A percentile compares a stretch with the other conserved stretches of the same genome.
These are phyloP conservation scores for Lasioglossum vierecki DNA, from an alignment of 2,888 invertebrate species.

Conservation along the genomic window DNA sequence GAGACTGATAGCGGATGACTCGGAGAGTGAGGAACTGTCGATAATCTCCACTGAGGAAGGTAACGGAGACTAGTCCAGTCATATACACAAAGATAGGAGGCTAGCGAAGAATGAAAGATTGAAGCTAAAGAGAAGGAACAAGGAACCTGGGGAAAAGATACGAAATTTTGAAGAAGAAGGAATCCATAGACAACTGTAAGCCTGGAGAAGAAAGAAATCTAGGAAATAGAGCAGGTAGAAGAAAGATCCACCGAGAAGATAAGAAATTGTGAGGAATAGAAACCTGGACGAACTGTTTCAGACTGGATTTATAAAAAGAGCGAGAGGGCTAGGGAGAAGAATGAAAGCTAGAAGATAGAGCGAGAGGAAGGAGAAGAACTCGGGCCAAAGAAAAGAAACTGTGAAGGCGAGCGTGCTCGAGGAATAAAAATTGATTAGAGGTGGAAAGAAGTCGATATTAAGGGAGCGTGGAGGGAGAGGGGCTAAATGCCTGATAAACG, in stretches of 20 bases:
- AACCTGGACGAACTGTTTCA: not conserved
- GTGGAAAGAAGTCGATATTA: not conserved
- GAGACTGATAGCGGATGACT: not conserved
- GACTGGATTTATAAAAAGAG: not conserved
- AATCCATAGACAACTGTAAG: not conserved
- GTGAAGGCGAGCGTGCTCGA: not conserved
- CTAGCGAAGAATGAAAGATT: not conserved
- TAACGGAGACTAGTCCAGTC: not conserved
- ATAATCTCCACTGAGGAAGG: not conserved
- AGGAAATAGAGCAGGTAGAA: not conserved
- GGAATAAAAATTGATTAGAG: not conserved
- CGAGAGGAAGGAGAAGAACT: not conserved
- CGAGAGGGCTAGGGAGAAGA: not conserved
- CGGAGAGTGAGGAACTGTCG: not conserved
- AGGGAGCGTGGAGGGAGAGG: not conserved
- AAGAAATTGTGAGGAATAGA: not conserved
- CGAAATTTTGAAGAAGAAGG: not conserved
- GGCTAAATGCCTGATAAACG: constrained; percentile 52
- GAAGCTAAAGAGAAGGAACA: not conserved
- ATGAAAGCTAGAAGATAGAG: not conserved
- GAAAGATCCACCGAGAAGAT: too few species aligned
- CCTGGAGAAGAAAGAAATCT: not conserved
- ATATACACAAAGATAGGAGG: not conserved
- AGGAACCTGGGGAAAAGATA: not conserved
- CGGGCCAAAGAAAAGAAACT: not conserved